phyloP scores from a whole-genome alignment of 1,140 invertebrate genomes.

The Coptotermes formosanus region DNA sequence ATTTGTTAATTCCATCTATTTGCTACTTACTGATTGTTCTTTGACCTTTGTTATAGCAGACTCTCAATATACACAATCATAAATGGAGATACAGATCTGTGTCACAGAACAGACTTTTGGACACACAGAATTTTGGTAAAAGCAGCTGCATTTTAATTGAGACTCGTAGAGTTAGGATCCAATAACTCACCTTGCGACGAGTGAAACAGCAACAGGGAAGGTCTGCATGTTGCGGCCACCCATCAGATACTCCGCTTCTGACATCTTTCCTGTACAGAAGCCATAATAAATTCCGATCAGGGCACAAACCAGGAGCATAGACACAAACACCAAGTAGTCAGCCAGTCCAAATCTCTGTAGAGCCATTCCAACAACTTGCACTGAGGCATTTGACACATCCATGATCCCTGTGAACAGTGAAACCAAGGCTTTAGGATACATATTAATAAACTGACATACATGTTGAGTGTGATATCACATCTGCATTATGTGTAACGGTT shows the following conservation, averaged over 20 bases:
- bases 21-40: too few species aligned
- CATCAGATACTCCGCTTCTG: constrained; percentile 59
- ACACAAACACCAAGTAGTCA: constrained; percentile 54
- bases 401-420: neutral
- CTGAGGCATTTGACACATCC: neutral
- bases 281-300: constrained; percentile 64
- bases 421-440: neutral
- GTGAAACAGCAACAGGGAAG: constrained; percentile 56
- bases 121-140: too few species aligned
- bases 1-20: too few species aligned
- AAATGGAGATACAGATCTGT: too few species aligned
- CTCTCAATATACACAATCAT: too few species aligned
- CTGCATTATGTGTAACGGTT: too few species aligned
- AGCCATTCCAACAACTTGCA: constrained; percentile 12
- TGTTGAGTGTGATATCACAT: too few species aligned
- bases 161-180: neutral
- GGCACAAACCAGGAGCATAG: constrained; percentile 56
- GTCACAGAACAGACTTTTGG: too few species aligned
- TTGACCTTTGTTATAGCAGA: too few species aligned
- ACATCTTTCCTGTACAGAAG: constrained; percentile 50
- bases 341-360: constrained; percentile 37
- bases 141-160: too few species aligned
- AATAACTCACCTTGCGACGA: constrained; percentile 51
- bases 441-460: too few species aligned
- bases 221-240: constrained; percentile 59